phyloP scores from a whole-genome alignment of 2,888 invertebrate genomes.

The Amphipoea lucens region DNA sequence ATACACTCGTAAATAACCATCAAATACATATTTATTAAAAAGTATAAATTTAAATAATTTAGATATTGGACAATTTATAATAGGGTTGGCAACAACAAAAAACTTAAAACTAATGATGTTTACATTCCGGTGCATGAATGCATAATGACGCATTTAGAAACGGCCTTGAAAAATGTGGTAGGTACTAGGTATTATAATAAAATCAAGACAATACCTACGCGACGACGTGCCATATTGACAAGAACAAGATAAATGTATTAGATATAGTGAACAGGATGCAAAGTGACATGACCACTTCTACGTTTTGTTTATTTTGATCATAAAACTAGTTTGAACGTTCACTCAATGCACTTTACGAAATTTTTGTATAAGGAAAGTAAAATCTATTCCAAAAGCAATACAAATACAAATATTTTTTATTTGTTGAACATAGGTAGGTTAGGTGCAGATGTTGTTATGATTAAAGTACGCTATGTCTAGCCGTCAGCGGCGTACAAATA shows the following conservation, averaged over 20 bases:
- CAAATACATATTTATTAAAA: slow-evolving; percentile 33
- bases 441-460: background rate
- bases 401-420: slow-evolving; percentile 34
- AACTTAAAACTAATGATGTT: background rate
- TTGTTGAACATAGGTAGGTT: background rate
- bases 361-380: slow-evolving; percentile 12
- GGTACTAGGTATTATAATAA: too few relatives aligned
- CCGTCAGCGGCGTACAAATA: too few relatives aligned
- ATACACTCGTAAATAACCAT: slow-evolving; percentile 33
- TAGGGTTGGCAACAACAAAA: background rate
- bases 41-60: slow-evolving; percentile 24
- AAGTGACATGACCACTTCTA: background rate
- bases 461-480: too few relatives aligned
- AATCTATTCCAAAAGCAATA: background rate
- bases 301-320: background rate
- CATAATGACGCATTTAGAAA: background rate
- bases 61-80: background rate
- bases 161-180: background rate
- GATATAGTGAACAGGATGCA: background rate
- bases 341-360: background rate
- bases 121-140: background rate
- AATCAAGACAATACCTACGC: background rate
- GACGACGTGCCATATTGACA: background rate
- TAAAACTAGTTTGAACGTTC: slow-evolving; percentile 5
- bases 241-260: slow-evolving; percentile 7